These are phyloP conservation scores for Rugalucina vietnamica DNA, from an alignment of 2,888 invertebrate species.

Conservation along the genomic window DNA sequence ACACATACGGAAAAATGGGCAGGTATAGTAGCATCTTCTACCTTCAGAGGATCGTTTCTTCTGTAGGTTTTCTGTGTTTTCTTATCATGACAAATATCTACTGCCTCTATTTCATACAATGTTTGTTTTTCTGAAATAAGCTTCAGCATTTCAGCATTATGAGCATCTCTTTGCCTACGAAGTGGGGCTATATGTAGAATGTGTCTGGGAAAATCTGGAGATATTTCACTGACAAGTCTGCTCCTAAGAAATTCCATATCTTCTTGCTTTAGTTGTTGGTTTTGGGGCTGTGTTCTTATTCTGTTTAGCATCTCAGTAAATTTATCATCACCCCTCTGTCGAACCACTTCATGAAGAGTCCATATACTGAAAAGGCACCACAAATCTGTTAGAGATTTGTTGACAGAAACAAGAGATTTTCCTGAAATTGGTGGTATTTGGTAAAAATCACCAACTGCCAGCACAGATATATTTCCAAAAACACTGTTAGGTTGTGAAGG, in stretches of 20 bases:
- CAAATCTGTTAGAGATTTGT: constrained; percentile 21
- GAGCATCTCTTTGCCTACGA: constrained; percentile 12
- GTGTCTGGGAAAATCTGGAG: constrained; percentile 12
- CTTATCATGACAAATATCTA: constrained; percentile 20
- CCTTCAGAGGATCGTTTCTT: constrained; percentile 17
- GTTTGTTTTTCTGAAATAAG: neutral
- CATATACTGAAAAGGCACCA: constrained; percentile 27
- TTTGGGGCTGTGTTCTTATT: neutral
- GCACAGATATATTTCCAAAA: constrained; percentile 79
- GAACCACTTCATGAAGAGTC: constrained; percentile 22
- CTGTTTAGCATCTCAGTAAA: constrained; percentile 25
- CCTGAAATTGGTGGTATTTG: constrained; percentile 77
- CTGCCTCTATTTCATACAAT: constrained; percentile 7
- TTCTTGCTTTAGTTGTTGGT: neutral
- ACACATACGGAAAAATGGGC: constrained; percentile 15
- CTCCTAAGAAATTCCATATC: constrained; percentile 7
- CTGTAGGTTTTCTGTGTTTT: constrained; percentile 19
- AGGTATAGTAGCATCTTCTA: neutral
- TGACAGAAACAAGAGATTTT: constrained; percentile 47
- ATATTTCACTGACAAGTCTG: neutral
- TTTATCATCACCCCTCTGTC: constrained; percentile 31
- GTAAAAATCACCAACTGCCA: constrained; percentile 80
- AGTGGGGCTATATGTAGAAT: constrained; percentile 13
- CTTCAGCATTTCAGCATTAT: constrained; percentile 23
- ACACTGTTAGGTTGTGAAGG: constrained; percentile 39